Evolutionary conservation across 1,140 invertebrate genomes (phyloP).

Genomic region (Dolichoris vasculosae): DNA sequence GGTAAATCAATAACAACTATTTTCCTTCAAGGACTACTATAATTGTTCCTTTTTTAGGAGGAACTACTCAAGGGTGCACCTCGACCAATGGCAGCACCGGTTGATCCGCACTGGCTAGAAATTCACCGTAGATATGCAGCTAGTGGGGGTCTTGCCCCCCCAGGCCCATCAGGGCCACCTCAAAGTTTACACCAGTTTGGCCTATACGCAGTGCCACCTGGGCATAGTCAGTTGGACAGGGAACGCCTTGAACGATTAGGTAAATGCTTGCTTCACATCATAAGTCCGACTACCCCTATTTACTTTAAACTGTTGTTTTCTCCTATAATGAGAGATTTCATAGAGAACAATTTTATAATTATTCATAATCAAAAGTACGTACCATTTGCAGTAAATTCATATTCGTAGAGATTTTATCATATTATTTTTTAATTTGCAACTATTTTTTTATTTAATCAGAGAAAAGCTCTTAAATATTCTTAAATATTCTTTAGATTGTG

Average conservation of each 20-base stretch:
- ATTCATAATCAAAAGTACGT: conserved; percentile 1
- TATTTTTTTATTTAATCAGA: background rate
- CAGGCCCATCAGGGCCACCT: conserved; percentile 70
- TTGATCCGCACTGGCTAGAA: conserved; percentile 95
- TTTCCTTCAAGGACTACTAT: background rate
- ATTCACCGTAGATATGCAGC: conserved; percentile 82
- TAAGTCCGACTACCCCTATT: background rate
- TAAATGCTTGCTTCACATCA: conserved; percentile 66
- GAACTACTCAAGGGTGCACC: conserved; percentile 84
- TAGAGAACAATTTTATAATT: conserved; percentile 35
- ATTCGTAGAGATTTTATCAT: conserved; percentile 11
- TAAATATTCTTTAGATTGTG: background rate
- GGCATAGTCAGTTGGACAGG: conserved; percentile 87
- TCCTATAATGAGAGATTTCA: conserved; percentile 44
- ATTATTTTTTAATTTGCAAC: background rate
- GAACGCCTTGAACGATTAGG: conserved; percentile 89
- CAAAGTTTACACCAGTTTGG: conserved; percentile 79
- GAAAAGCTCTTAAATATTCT: conserved; percentile 11
- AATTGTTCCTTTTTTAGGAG: conserved; percentile 71
- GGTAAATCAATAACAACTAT: background rate
- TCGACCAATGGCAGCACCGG: conserved; percentile 78
- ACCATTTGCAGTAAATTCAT: conserved; percentile 14
- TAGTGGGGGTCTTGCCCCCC: conserved; percentile 64
- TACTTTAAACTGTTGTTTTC: background rate
- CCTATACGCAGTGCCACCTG: conserved; percentile 76